phyloP scores from a whole-genome alignment of 2,888 invertebrate genomes.

The Peribatodes rhomboidaria region DNA sequence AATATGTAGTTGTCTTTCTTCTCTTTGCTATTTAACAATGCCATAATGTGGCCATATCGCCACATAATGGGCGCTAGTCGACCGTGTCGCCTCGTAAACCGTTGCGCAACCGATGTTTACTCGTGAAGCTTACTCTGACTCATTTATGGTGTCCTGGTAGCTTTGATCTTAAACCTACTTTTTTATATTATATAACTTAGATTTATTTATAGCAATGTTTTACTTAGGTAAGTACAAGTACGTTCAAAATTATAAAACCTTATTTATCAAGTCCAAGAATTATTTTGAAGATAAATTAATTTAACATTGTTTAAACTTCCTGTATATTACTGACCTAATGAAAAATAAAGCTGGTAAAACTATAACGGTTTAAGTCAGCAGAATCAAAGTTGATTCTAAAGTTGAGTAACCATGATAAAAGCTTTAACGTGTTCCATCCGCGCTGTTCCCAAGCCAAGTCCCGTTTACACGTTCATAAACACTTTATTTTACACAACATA shows the following conservation, averaged over 20 bases:
- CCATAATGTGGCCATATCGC: slow-evolving; percentile 30
- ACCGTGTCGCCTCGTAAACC: slow-evolving; percentile 42
- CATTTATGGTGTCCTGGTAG: slow-evolving; percentile 43
- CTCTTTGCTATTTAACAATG: not conserved
- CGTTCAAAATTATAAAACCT: no score
- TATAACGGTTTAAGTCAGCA: no score
- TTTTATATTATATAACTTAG: not conserved
- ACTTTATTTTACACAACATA: not conserved
- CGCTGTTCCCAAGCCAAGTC: not conserved
- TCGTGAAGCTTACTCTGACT: slow-evolving; percentile 42
- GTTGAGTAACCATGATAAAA: no score
- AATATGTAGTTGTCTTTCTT: slow-evolving; percentile 1
- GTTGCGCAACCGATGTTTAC: slow-evolving; percentile 44
- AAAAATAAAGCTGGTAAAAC: no score
- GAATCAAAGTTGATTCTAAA: no score
- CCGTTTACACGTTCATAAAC: not conserved
- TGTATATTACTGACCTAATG: no score
- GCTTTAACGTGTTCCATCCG: not conserved
- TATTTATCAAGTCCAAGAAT: no score
- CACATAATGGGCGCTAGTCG: slow-evolving; percentile 34
- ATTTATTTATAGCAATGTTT: not conserved
- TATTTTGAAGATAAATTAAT: no score
- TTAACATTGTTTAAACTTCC: no score
- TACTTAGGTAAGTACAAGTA: no score
- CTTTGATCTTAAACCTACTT: not conserved